Conservation (phyloP, 2,797 vertebrate species). For the Anabas testudineus region DNA sequence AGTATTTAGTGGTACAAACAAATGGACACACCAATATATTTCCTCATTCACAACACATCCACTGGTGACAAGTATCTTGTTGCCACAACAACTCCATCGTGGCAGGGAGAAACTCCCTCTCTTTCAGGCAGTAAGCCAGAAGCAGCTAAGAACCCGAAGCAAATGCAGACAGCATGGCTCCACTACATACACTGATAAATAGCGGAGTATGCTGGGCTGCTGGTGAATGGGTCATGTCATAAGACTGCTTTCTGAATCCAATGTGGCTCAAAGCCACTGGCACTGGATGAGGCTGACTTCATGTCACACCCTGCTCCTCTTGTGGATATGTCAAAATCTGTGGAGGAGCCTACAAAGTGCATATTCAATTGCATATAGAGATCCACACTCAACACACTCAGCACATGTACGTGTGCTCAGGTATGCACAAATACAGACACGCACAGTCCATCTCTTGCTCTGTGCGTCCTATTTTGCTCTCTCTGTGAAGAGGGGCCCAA, state of each 20-base stretch:
- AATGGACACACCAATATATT: conserved; percentile 34
- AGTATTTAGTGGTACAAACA: conserved; percentile 10
- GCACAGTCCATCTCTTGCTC: conserved; percentile 17
- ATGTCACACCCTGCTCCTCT: conserved; percentile 38
- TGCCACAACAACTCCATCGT: conserved; percentile 72
- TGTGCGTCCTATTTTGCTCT: conserved; percentile 58
- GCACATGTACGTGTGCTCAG: conserved; percentile 33
- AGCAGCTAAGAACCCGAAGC: conserved; percentile 48
- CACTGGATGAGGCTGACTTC: conserved; percentile 49
- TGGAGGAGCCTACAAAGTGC: conserved; percentile 55
- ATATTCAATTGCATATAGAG: conserved; percentile 51
- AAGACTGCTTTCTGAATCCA: conserved; percentile 60
- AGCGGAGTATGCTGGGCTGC: conserved; percentile 60
- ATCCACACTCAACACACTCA: conserved; percentile 25
- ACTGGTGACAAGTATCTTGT: conserved; percentile 46
- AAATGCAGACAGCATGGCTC: conserved; percentile 61
- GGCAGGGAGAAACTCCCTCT: conserved; percentile 50
- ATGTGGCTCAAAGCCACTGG: conserved; percentile 48
- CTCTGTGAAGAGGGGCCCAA: conserved; percentile 79
- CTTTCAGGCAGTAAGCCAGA: conserved; percentile 53
- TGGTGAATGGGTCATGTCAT: conserved; percentile 69
- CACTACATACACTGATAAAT: conserved; percentile 62
- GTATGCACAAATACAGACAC: conserved; percentile 30
- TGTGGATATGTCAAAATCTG: conserved; percentile 50
- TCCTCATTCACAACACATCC: conserved; percentile 46